A percentile compares a stretch with the other conserved stretches of the same genome.
Evolutionary conservation across 2,888 invertebrate genomes (phyloP).

Genomic region (Deroplatys truncata): DNA sequence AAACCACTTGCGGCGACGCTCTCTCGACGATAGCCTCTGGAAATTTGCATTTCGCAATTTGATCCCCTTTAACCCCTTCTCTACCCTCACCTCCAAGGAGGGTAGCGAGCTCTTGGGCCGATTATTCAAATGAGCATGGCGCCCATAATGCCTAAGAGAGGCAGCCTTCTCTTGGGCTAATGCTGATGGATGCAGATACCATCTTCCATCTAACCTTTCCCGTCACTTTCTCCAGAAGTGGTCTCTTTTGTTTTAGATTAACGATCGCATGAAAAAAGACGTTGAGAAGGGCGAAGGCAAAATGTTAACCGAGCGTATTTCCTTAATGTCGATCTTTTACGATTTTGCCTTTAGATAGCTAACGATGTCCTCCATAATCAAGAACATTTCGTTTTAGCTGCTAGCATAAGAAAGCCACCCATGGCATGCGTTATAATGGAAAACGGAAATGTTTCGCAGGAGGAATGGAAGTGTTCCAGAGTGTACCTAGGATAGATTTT

Average conservation of each 20-base stretch:
- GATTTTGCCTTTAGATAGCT: background rate
- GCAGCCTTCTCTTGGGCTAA: background rate
- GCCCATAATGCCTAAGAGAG: background rate
- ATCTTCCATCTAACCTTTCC: background rate
- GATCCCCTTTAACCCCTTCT: background rate
- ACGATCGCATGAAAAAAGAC: background rate
- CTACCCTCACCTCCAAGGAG: background rate
- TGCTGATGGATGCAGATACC: background rate
- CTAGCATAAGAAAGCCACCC: background rate
- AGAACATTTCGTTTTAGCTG: background rate
- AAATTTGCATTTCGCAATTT: constrained; percentile 7
- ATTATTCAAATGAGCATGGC: background rate
- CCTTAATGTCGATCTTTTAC: background rate
- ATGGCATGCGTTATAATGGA: background rate
- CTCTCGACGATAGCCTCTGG: background rate
- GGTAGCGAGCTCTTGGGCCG: background rate
- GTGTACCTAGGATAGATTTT: too few species aligned
- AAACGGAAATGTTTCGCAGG: background rate
- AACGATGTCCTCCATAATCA: background rate
- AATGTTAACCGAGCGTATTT: background rate
- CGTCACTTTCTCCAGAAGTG: background rate
- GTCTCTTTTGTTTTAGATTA: background rate
- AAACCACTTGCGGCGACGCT: background rate
- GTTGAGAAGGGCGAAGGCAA: background rate
- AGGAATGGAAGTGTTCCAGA: background rate